Evolutionary conservation across 2,888 invertebrate species (phyloP).

Genomic region (Chaetogeoica ovagalla): DNA sequence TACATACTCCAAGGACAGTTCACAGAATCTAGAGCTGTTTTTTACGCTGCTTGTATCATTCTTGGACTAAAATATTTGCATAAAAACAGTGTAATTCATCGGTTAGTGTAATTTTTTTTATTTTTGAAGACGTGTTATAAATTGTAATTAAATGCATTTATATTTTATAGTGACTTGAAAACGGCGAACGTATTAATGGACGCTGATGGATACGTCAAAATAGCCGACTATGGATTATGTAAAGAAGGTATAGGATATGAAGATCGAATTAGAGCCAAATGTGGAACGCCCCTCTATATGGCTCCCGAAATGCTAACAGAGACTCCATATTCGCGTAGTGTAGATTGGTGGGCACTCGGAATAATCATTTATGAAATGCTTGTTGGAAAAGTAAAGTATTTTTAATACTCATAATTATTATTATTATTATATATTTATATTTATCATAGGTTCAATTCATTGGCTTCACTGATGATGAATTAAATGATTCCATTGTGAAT

Average conservation of each 20-base stretch:
- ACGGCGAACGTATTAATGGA: constrained; percentile 96
- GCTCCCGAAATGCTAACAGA: constrained; percentile 99
- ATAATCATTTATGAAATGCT: constrained; percentile 99
- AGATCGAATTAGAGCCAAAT: constrained; percentile 97
- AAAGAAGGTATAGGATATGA: constrained; percentile 99
- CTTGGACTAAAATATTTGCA: constrained; percentile 98
- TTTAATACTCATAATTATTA: not conserved
- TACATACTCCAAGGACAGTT: constrained; percentile 99
- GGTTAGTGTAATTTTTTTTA: constrained; percentile 61
- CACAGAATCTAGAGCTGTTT: constrained; percentile 94
- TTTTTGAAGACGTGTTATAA: not conserved
- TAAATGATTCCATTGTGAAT: constrained; percentile 99
- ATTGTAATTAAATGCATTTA: constrained; percentile 5
- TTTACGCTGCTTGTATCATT: constrained; percentile 99
- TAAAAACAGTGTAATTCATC: constrained; percentile 97
- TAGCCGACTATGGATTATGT: constrained; percentile 98
- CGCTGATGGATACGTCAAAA: constrained; percentile 98
- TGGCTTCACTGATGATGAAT: constrained; percentile 99
- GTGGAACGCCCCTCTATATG: constrained; percentile 96
- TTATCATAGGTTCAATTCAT: constrained; percentile 87
- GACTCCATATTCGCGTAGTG: constrained; percentile 96
- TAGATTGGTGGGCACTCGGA: constrained; percentile 99
- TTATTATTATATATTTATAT: not conserved
- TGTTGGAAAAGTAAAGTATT: constrained; percentile 83
- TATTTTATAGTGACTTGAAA: constrained; percentile 80